Evolutionary conservation across 2,113 vertebrate species (phyloP), one percentile per base, ranked within the genome.

Genomic region (Machaerirhynchus nigripectus): DNA sequence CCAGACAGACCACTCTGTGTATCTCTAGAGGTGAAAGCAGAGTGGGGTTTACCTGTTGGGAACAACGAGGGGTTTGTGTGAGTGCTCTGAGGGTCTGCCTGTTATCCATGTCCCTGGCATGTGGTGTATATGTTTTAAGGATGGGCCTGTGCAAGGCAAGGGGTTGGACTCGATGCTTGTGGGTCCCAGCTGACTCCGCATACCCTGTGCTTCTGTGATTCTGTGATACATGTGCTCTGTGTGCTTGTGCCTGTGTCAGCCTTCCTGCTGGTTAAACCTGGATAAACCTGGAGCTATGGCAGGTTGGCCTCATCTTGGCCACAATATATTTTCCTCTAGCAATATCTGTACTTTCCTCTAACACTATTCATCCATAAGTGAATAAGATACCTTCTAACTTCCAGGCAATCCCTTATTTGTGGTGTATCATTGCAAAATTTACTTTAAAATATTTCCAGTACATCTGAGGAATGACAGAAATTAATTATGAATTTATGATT

Each of bases 131-230:
- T 11, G 19, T 23, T 18, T 47, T 33, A 18, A 46, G 10, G 11
- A 46, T 1, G 4, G 5, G 23, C 5, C 6, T 39, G n/a, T 55
- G 23, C 3, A 2, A n/a, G 23, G 9, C 5, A 28, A 23, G 50
- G 40, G 39, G n/a, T 3, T 27, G 40, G 23, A 18, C 12, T 47
- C 40, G 28, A 5, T 39, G 5, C 19, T 18, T 21, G 13, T 14
- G 6, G 14, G 40, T 10, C 16, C 28, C 28, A 47, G 20, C 9
- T 1, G 0, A 7, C 23, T 19, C 69, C 46, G 21, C 5, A 46
- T 4, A 5, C 14, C 33, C 40, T 26, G 21, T 44, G 27, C 3
- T 21, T 15, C 56, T 71, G 46, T 39, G n/a, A 13, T 19, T 35
- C 50, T 47, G 28, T 39, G 44, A 10, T 39, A 6, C 1, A 1